phyloP scores from a whole-genome alignment of 2,113 vertebrate species.

The Abramis brama region DNA sequence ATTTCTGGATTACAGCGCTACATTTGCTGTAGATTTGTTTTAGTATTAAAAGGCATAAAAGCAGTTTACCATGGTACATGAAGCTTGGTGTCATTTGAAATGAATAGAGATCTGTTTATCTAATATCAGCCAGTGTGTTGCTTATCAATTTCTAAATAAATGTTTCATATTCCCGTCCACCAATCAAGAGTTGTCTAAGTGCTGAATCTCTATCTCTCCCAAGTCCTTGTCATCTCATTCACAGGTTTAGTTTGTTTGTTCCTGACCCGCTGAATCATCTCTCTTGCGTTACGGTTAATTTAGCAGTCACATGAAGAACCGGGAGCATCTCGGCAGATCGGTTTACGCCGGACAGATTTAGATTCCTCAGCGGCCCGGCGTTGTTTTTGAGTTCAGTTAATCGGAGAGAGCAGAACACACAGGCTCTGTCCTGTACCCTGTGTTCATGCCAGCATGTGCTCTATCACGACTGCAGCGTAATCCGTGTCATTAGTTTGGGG shows the following conservation, averaged over 20 bases:
- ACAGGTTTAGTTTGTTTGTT: conserved; percentile 37
- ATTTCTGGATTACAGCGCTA: too few relatives aligned
- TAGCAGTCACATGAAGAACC: conserved; percentile 68
- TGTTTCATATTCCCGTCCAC: neutral
- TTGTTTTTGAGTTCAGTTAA: conserved; percentile 53
- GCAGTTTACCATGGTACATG: too few relatives aligned
- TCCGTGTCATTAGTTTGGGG: conserved; percentile 29
- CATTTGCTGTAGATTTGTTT: too few relatives aligned
- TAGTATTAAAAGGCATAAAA: too few relatives aligned
- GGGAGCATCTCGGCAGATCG: conserved; percentile 61
- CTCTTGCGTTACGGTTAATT: conserved; percentile 65
- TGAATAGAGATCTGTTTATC: neutral
- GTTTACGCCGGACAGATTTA: conserved; percentile 68
- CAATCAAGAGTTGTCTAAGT: neutral
- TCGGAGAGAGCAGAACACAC: conserved; percentile 26
- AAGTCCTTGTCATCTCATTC: conserved; percentile 6
- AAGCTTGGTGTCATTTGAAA: neutral
- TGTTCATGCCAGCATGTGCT: conserved; percentile 5
- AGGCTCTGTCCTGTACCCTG: conserved; percentile 44
- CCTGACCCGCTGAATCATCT: conserved; percentile 37
- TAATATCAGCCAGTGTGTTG: neutral
- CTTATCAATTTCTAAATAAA: neutral
- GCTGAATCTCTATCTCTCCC: too few relatives aligned
- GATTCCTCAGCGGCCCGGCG: conserved; percentile 58
- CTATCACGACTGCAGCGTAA: conserved; percentile 13